These are phyloP conservation scores for Dendrolimus punctatus DNA, from an alignment of 1,140 invertebrate species.

Conservation along the genomic window DNA sequence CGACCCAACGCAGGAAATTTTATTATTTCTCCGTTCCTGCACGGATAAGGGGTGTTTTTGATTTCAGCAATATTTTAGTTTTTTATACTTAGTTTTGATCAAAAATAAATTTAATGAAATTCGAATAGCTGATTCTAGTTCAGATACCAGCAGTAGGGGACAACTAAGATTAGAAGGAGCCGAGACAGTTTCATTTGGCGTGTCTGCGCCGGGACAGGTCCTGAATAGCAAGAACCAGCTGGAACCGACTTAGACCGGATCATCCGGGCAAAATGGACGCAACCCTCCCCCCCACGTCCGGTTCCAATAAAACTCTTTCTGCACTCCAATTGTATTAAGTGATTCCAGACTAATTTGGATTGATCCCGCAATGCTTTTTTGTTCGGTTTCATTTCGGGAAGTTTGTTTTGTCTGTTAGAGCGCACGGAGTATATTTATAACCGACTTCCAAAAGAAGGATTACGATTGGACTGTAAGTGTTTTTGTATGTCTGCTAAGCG, in stretches of 20 bases:
- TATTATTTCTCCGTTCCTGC: no score
- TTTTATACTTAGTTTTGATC: no score
- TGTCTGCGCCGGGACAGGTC: conserved; percentile 17
- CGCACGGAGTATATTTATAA: no score
- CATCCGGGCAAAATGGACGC: conserved; percentile 24
- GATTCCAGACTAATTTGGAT: conserved; percentile 1
- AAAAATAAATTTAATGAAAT: no score
- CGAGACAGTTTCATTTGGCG: conserved; percentile 33
- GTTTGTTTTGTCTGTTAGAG: no score
- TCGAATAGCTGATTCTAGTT: background rate
- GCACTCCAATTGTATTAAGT: conserved; percentile 11
- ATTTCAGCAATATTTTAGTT: no score
- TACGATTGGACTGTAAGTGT: no score
- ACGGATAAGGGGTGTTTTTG: no score
- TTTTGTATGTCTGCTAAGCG: no score
- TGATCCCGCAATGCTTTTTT: background rate
- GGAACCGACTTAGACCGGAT: conserved; percentile 21
- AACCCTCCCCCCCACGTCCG: background rate
- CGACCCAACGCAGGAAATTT: no score
- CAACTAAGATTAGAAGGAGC: conserved; percentile 22
- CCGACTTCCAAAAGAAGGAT: no score
- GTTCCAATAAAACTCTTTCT: conserved; percentile 16
- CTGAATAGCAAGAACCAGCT: conserved; percentile 22
- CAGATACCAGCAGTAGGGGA: conserved; percentile 12
- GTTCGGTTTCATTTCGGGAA: no score